Base-by-base conservation (phyloP, 2,888 invertebrate genomes). In the Beris morrisii region DNA sequence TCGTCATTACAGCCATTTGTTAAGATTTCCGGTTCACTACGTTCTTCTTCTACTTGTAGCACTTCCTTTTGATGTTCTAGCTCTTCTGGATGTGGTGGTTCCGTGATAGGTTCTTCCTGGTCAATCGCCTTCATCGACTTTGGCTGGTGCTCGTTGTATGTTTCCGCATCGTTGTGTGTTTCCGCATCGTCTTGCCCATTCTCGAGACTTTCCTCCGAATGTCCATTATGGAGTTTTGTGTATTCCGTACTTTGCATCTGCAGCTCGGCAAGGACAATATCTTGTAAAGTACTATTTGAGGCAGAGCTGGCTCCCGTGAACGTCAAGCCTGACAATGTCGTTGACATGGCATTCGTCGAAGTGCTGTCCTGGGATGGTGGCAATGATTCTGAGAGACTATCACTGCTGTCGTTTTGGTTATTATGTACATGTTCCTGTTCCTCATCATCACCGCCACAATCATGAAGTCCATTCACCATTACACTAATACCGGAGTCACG, bases 181-280 rank as follows among this genome's bases (percentile, higher is more conserved):
- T 61, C 52, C 9, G n/a, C 30, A 9, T 45, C 30, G 6, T n/a
- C 45, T 45, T 30, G 43, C 4, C 11, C 31, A 2, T 9, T 32
- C 15, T 4, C n/a, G n/a, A 52, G 44, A 22, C 48, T 52, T 32
- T 57, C 22, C 5, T 45, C 57, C 30, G 57, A 12, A 56, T 69
- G 68, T 3, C 73, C 72, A 67, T 74, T 74, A 12, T 66, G 50
- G 45, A 70, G n/a, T 11, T 65, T 48, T 12, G 65, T 44, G 12
- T 58, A 59, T 15, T 65, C 55, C 12, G 30, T 57, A n/a, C 53
- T 56, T 54, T 73, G 74, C 46, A 73, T 70, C 31, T 75, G 76
- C 43, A 79, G 67, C 61, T 77, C 77, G 22, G 70, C 73, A 50
- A 78, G 73, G 56, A 77, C 75, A 58, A 75, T 73, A 56, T 76